Evolutionary conservation across 1,140 invertebrate genomes (phyloP), one percentile per base, ranked within the genome.

Genomic region (Octopus sinensis): DNA sequence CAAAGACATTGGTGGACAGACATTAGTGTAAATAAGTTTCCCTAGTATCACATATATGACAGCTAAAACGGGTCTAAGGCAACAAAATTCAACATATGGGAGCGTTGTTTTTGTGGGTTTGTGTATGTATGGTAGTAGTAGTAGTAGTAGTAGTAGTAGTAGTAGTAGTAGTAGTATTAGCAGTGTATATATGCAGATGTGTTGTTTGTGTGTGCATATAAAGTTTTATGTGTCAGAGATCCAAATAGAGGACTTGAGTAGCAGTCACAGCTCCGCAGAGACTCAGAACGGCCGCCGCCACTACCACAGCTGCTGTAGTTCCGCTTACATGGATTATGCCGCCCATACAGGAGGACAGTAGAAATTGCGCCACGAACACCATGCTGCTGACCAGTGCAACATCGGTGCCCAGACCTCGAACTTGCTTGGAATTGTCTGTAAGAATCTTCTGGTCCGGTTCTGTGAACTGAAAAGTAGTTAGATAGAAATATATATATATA

Each of bases 291-390:
- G 96, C 94, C 1, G 96, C 95, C 0, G 96, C 94, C 23, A 93
- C 93, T 0, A 96, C 94, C 52, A 98, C 95, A 0, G 96, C 95
- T 12, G 89, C 91, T 0, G 96, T 96, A n/a, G 95, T 96, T 1
- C 94, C 94, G 4, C 93, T 88, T 4, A 92, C 84, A 73, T 93
- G 93, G 2, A 98, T 94, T 76, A 98, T 95, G 6, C 93, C 94
- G 0, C 97, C 97, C 92, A 98, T 95, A 83, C 94, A 94, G 73
- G 95, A 92, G 0, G 96, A 97, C 4, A 98, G 92, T 10, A 96
- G 91, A 85, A 98, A 96, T 91, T 98, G 97, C 0, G 96, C 97
- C 71, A 98, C 92, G 90, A 98, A 98, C 4, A 98, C 96, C 95
- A 97, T 98, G 85, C 95, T 96, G 84, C 96, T 96, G 43, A 98